Base-by-base conservation (phyloP, 2,888 invertebrate genomes). In the Arge pagana region DNA sequence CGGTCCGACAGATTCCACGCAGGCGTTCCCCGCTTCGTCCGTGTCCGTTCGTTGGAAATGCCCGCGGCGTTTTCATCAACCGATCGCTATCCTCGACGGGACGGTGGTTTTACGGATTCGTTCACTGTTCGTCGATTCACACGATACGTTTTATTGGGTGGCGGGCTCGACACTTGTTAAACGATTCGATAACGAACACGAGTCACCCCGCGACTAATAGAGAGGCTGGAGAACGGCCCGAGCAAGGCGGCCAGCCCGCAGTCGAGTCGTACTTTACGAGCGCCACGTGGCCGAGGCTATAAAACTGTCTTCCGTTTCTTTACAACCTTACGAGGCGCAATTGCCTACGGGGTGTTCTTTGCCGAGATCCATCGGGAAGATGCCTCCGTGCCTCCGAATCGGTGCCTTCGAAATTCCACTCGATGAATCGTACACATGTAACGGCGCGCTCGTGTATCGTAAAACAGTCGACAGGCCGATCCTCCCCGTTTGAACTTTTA, bases 291-390 rank as follows among this genome's bases (percentile, higher is more conserved):
- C 74, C 70, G 66, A 64, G 71, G 74, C 76, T 74, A 78, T 78
- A 79, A 79, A 79, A 79, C 78, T 79, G 79, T 79, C 79, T 76
- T 76, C 72, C 64, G 71, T 67, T 72, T 72, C 72, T 78, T 79
- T 78, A 78, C 75, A 78, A 74, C 66, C 66, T 71, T 61, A 63
- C 65, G 63, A 65, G 66, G 63, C 64, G 67, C 71, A 67, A 68
- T 68, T 70, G 68, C 70, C 67, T 59, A 62, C 59, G 52, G 59
- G 59, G 58, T 58, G 59, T 61, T n/a, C n/a, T n/a, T n/a, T n/a
- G 58, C 57, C 57, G 59, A 58, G 61, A 50, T 54, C 61, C 64
- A 62, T 52, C 58, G 60, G 60, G 61, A 59, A 55, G 61, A n/a
- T n/a, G n/a, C n/a, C n/a, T n/a, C n/a, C 54, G 58, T 54, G 59